phyloP scores from a whole-genome alignment of 2,888 invertebrate genomes.

The Aphodius granarius region DNA sequence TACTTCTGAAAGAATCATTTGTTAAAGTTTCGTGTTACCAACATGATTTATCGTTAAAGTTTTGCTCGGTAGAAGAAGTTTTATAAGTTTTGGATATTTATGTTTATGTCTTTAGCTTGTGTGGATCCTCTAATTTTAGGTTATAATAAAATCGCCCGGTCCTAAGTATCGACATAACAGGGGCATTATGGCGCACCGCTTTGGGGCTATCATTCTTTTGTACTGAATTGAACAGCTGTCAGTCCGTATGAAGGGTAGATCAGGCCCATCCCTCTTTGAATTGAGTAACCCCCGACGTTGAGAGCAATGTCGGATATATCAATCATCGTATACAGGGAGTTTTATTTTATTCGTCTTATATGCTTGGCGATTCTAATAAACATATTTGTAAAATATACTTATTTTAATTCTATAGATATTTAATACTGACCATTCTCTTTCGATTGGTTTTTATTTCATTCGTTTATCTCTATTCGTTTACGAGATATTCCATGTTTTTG shows the following conservation, averaged over 20 bases:
- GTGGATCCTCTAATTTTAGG: not conserved
- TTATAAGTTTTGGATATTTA: not conserved
- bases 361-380: not conserved
- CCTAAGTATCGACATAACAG: not conserved
- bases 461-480: no score
- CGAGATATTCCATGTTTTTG: no score
- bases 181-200: not conserved
- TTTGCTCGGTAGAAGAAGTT: not conserved
- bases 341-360: not conserved
- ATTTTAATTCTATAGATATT: no score
- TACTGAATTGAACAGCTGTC: not conserved
- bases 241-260: not conserved
- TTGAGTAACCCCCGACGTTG: not conserved
- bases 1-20: not conserved
- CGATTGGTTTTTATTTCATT: no score
- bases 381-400: no score
- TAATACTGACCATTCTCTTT: no score
- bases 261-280: not conserved
- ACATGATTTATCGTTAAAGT: not conserved
- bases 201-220: not conserved
- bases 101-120: not conserved
- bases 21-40: not conserved
- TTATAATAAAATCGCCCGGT: not conserved
- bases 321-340: not conserved
- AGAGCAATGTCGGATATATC: not conserved